Conservation (phyloP, 1,140 invertebrate species). For the Drosophila pseudoobscura region DNA sequence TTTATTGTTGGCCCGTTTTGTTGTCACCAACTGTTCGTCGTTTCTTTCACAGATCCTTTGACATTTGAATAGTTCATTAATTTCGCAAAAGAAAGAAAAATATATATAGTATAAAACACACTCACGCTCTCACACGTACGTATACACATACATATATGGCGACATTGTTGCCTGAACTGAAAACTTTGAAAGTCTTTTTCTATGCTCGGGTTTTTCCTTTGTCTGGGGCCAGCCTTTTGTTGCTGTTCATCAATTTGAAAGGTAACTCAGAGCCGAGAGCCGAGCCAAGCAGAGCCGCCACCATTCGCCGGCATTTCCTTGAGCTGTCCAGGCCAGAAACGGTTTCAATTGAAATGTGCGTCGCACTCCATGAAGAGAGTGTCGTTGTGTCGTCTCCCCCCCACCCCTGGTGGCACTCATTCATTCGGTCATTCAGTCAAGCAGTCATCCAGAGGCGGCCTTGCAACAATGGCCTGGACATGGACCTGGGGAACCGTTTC, state of each 20-base stretch:
- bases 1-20: slow-evolving; percentile 68
- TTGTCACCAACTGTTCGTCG: slow-evolving; percentile 69
- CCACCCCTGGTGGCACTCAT: slow-evolving; percentile 17
- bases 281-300: slow-evolving; percentile 7
- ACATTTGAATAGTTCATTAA: slow-evolving; percentile 82
- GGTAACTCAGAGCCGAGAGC: slow-evolving; percentile 47
- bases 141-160: neutral
- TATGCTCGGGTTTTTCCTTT: slow-evolving; percentile 72
- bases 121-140: slow-evolving; percentile 19
- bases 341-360: slow-evolving; percentile 63
- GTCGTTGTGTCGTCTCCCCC: slow-evolving; percentile 4
- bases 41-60: slow-evolving; percentile 76
- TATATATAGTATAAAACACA: slow-evolving; percentile 54
- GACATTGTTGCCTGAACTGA: slow-evolving; percentile 42
- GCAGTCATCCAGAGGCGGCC: slow-evolving; percentile 4
- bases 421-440: slow-evolving; percentile 21
- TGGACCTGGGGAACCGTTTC: slow-evolving; percentile 32
- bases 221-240: slow-evolving; percentile 63
- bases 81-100: slow-evolving; percentile 68
- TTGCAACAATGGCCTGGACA: slow-evolving; percentile 39
- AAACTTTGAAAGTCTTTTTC: slow-evolving; percentile 78
- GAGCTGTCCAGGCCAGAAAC: slow-evolving; percentile 37
- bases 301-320: neutral
- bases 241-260: slow-evolving; percentile 81
- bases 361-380: slow-evolving; percentile 20